Conservation (phyloP, 1,140 invertebrate genomes). For the Acromyrmex charruanus region DNA sequence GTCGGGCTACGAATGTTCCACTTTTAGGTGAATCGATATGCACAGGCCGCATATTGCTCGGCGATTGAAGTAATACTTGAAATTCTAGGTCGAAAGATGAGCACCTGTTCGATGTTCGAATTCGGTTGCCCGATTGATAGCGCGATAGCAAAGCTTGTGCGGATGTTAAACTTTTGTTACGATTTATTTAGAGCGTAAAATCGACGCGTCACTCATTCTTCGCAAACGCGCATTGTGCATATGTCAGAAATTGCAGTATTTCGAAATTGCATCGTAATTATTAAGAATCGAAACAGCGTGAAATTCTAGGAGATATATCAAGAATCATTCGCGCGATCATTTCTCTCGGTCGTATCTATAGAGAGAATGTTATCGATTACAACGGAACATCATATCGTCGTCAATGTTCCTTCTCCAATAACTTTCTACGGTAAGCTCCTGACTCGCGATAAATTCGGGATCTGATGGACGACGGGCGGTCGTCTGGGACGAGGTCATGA, state of each 20-base stretch:
- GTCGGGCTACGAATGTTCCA: conserved; percentile 36
- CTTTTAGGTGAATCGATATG: conserved; percentile 66
- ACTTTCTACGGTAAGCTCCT: conserved; percentile 9
- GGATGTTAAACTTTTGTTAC: conserved; percentile 25
- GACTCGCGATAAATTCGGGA: conserved; percentile 25
- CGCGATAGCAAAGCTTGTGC: not conserved
- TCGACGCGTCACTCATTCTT: conserved; percentile 1
- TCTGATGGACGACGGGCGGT: conserved; percentile 31
- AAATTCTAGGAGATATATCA: not conserved
- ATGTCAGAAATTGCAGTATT: not conserved
- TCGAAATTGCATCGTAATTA: not conserved
- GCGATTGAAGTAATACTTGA: conserved; percentile 55
- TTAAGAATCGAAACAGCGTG: not conserved
- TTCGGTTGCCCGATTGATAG: conserved; percentile 52
- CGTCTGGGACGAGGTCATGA: conserved; percentile 62
- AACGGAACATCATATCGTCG: not conserved
- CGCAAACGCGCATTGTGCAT: not conserved
- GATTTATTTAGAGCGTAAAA: conserved; percentile 44
- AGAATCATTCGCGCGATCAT: not conserved
- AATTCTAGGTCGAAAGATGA: conserved; percentile 67
- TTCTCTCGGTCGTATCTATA: not conserved
- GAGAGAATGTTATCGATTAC: not conserved
- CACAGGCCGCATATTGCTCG: conserved; percentile 49
- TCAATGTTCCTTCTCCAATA: not conserved
- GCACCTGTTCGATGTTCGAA: conserved; percentile 46